Conservation (phyloP, 2,888 invertebrate species). For the Pinctada fucata region DNA sequence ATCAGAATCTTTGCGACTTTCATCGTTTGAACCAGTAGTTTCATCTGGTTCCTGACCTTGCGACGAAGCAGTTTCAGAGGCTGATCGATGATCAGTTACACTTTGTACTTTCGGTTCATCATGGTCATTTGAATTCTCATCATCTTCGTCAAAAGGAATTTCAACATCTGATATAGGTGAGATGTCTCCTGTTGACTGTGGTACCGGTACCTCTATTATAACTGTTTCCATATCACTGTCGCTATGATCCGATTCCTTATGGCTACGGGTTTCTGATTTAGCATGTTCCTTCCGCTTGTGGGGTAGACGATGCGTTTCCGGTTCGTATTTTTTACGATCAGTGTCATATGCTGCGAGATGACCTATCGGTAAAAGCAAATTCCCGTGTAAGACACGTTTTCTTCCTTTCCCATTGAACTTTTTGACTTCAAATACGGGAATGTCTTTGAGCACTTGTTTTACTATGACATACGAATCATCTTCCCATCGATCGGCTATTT, state of each 20-base stretch:
- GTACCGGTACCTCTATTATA: background rate
- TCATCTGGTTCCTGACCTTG: too few species aligned
- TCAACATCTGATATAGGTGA: background rate
- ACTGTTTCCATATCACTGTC: background rate
- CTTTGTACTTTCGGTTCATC: slow-evolving; percentile 5
- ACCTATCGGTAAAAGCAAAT: slow-evolving; percentile 2
- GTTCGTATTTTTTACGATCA: background rate
- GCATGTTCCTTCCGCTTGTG: background rate
- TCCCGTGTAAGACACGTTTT: background rate
- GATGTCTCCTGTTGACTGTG: background rate
- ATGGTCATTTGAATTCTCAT: background rate
- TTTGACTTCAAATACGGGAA: slow-evolving; percentile 8
- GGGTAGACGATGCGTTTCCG: background rate
- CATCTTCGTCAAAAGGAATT: background rate
- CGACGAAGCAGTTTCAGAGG: background rate
- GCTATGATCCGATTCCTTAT: background rate
- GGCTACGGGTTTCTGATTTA: background rate
- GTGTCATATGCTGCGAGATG: background rate
- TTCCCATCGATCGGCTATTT: slow-evolving; percentile 14
- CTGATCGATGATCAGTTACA: background rate
- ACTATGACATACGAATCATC: slow-evolving; percentile 6
- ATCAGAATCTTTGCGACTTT: too few species aligned
- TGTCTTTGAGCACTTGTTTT: background rate
- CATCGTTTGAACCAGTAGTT: too few species aligned
- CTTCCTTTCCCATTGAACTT: slow-evolving; percentile 5